A percentile compares a stretch with the other conserved stretches of the same genome.
Conservation (phyloP, 2,797 vertebrate genomes). For the Chrysocyon brachyurus region DNA sequence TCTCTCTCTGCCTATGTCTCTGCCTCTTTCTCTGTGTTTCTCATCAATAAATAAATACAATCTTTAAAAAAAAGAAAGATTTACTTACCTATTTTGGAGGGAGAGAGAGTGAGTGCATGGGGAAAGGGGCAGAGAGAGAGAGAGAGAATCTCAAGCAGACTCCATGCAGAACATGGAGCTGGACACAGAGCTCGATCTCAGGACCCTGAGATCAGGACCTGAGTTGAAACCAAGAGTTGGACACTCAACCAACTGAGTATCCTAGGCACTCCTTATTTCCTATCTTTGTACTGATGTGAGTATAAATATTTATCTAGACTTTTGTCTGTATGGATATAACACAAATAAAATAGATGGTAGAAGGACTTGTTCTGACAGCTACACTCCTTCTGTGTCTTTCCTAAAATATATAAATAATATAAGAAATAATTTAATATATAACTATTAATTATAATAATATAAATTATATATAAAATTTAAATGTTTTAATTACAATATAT, state of each 20-base stretch:
- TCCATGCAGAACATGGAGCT: no score
- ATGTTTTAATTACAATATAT: not conserved
- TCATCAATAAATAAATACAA: no score
- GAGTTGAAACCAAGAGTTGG: not conserved
- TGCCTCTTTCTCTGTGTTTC: no score
- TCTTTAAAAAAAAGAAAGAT: not conserved
- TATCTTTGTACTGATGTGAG: not conserved
- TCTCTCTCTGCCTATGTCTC: no score
- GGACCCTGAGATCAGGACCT: not conserved
- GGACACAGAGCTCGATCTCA: not conserved
- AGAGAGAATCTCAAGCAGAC: not conserved
- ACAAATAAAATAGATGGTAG: not conserved
- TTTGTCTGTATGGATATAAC: not conserved
- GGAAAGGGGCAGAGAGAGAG: not conserved
- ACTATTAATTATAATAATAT: not conserved
- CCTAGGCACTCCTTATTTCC: not conserved
- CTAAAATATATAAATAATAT: not conserved
- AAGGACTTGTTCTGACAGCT: not conserved
- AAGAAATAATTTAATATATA: not conserved
- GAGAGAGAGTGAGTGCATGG: not conserved
- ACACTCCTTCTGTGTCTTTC: not conserved
- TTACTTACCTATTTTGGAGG: not conserved
- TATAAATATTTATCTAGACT: not conserved
- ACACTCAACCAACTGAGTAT: not conserved
- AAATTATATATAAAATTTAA: not conserved